A percentile compares a stretch with the other conserved stretches of the same genome.
Evolutionary conservation across 2,888 invertebrate genomes (phyloP).

Genomic region (Conus canariensis): DNA sequence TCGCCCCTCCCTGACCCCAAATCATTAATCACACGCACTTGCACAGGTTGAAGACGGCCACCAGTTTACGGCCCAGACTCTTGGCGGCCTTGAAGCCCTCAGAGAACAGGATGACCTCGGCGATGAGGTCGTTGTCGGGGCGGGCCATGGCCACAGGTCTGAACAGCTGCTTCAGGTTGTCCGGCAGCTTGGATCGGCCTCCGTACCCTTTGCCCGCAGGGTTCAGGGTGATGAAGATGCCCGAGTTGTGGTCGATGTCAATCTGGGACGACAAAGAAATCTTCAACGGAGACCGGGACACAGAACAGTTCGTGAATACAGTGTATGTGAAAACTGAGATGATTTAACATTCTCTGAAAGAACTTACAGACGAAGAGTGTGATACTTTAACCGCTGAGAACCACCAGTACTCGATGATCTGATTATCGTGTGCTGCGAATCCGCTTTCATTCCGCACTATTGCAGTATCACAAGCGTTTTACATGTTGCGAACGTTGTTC

Average conservation of each 20-base stretch:
- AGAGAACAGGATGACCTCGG: conserved; percentile 92
- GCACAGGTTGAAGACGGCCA: conserved; percentile 91
- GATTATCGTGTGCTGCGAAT: no score
- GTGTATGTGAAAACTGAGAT: no score
- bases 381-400: no score
- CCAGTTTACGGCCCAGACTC: conserved; percentile 89
- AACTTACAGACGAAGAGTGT: no score
- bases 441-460: no score
- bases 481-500: no score
- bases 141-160: conserved; percentile 97
- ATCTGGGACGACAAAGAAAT: conserved; percentile 81
- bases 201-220: conserved; percentile 97
- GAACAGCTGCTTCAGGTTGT: conserved; percentile 95
- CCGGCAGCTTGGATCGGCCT: conserved; percentile 95
- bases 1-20: neutral
- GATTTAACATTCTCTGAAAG: no score
- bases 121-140: conserved; percentile 93
- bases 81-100: conserved; percentile 91
- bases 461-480: no score
- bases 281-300: no score
- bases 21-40: conserved; percentile 79
- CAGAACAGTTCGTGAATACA: no score
- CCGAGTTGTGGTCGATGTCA: conserved; percentile 91
- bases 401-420: no score
- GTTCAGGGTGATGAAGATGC: conserved; percentile 98